These are phyloP conservation scores for Heteromormyrus szaboi DNA, from an alignment of 2,797 vertebrate species.

Conservation along the genomic window DNA sequence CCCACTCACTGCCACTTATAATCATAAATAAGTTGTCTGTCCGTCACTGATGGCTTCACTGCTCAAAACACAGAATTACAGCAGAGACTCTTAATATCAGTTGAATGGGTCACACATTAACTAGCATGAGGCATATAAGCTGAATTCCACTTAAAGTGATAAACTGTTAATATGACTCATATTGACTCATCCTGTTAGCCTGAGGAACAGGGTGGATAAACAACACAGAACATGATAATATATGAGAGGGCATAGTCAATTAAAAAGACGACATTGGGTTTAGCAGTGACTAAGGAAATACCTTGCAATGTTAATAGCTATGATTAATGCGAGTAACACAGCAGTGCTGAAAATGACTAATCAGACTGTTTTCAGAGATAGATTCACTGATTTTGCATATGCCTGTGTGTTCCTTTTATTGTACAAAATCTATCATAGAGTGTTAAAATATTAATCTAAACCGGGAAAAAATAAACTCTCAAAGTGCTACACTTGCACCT, in stretches of 20 bases:
- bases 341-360: background rate
- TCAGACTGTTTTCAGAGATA: background rate
- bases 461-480: background rate
- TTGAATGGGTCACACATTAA: background rate
- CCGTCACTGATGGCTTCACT: background rate
- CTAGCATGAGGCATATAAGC: background rate
- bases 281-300: background rate
- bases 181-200: background rate
- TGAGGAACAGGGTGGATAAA: background rate
- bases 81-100: background rate
- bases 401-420: background rate
- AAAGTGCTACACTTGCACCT: background rate
- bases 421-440: background rate
- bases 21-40: background rate
- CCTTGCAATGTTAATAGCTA: background rate
- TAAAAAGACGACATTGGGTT: background rate
- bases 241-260: background rate
- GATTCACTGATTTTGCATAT: background rate
- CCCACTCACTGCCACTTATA: background rate
- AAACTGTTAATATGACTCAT: background rate
- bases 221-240: background rate
- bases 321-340: background rate
- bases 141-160: background rate
- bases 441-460: background rate
- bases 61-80: background rate